These are phyloP conservation scores for Timema cristinae DNA, from an alignment of 2,888 invertebrate genomes.

Conservation along the genomic window DNA sequence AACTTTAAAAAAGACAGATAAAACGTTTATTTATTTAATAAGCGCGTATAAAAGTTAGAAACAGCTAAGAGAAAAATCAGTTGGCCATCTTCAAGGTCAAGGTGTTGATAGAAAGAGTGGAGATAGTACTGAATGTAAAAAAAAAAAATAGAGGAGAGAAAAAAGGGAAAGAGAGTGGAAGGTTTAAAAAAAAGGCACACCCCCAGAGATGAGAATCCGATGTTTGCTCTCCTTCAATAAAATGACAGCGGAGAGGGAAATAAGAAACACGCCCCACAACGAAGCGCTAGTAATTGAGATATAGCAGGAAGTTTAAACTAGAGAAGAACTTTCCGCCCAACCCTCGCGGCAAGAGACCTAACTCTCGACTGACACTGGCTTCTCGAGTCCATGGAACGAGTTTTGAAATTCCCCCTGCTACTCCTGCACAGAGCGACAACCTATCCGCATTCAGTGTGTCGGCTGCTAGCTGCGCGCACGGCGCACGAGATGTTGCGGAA, in stretches of 20 bases:
- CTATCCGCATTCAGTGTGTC: not conserved
- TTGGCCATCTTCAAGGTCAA: too few species aligned
- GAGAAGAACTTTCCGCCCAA: not conserved
- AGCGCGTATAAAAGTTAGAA: too few species aligned
- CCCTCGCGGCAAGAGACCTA: not conserved
- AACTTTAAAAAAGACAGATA: not conserved
- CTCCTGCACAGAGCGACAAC: not conserved
- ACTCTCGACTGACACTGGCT: conserved; percentile 2
- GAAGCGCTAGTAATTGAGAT: not conserved
- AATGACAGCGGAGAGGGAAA: too few species aligned
- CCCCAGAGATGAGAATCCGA: too few species aligned
- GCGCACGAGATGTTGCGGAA: not conserved
- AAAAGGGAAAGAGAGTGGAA: not conserved
- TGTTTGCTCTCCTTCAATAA: too few species aligned
- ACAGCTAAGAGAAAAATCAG: too few species aligned
- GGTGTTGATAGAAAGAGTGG: too few species aligned
- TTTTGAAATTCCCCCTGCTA: not conserved
- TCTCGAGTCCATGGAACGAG: not conserved
- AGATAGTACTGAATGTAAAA: not conserved
- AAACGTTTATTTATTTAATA: too few species aligned
- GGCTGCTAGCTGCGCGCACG: too few species aligned
- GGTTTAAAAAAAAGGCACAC: too few species aligned
- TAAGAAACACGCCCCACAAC: not conserved
- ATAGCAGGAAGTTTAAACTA: not conserved
- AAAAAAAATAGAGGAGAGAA: not conserved